These are phyloP conservation scores for Xestobium rufovillosum DNA, from an alignment of 2,888 invertebrate species.

Conservation along the genomic window DNA sequence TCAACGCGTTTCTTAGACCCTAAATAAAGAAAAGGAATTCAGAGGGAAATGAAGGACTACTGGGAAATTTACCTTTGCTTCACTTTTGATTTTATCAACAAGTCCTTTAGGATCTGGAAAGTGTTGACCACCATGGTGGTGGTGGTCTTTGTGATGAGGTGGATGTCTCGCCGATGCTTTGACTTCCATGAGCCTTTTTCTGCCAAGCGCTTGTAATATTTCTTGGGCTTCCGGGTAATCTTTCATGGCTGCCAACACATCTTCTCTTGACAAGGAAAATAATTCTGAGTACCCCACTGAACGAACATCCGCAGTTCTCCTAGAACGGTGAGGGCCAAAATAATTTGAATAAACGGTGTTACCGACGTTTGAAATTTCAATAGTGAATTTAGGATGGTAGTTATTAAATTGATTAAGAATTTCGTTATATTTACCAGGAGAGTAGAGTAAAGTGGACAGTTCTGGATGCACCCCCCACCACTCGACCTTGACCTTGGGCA, in stretches of 20 bases:
- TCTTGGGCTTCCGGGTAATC: conserved; percentile 96
- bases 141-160: conserved; percentile 31
- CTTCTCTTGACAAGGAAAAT: conserved; percentile 88
- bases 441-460: too few species aligned
- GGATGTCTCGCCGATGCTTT: conserved; percentile 41
- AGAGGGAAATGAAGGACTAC: not conserved
- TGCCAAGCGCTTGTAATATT: conserved; percentile 80
- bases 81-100: conserved; percentile 75
- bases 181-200: conserved; percentile 82
- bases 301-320: conserved; percentile 91
- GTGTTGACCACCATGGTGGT: conserved; percentile 25
- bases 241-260: conserved; percentile 90
- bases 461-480: too few species aligned
- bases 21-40: conserved; percentile 31
- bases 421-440: too few species aligned
- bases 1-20: conserved; percentile 54
- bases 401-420: too few species aligned
- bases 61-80: conserved; percentile 62
- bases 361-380: too few species aligned
- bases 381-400: too few species aligned
- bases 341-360: too few species aligned
- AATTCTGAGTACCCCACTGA: conserved; percentile 94
- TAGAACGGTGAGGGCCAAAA: conserved; percentile 37
- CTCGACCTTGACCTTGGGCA: too few species aligned
- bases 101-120: conserved; percentile 56